Evolutionary conservation across 35 echinoderm and acorn worm genomes (phyloP).

Genomic region (Heliocidaris erythrogramma): DNA sequence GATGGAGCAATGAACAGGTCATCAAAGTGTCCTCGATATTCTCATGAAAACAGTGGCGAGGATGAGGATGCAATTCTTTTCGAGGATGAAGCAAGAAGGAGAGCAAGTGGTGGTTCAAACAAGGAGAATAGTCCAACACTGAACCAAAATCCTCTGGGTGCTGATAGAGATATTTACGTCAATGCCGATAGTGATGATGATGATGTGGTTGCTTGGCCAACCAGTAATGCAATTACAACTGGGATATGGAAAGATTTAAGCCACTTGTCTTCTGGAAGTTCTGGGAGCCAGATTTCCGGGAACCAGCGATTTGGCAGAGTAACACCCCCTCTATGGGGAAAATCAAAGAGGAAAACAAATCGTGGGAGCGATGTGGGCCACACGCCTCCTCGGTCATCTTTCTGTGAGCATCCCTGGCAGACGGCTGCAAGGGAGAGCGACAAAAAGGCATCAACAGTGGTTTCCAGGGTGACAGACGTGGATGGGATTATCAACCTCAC

Average conservation of each 20-base stretch:
- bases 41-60: background rate
- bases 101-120: background rate
- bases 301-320: conserved; percentile 42
- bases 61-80: background rate
- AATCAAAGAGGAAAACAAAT: background rate
- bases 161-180: background rate
- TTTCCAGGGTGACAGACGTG: background rate
- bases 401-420: background rate
- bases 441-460: background rate
- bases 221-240: background rate
- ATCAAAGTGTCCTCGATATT: background rate
- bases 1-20: conserved; percentile 25
- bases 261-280: background rate
- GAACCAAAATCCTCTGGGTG: background rate
- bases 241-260: conserved; percentile 34
- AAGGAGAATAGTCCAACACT: background rate
- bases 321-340: conserved; percentile 19
- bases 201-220: background rate
- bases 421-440: background rate
- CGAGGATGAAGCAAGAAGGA: background rate
- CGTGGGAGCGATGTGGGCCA: background rate
- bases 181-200: background rate
- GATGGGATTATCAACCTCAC: background rate
- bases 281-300: background rate
- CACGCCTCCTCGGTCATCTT: conserved; percentile 22